phyloP scores from a whole-genome alignment of 2,797 vertebrate genomes.

The Lepidocolaptes lacrymiger region DNA sequence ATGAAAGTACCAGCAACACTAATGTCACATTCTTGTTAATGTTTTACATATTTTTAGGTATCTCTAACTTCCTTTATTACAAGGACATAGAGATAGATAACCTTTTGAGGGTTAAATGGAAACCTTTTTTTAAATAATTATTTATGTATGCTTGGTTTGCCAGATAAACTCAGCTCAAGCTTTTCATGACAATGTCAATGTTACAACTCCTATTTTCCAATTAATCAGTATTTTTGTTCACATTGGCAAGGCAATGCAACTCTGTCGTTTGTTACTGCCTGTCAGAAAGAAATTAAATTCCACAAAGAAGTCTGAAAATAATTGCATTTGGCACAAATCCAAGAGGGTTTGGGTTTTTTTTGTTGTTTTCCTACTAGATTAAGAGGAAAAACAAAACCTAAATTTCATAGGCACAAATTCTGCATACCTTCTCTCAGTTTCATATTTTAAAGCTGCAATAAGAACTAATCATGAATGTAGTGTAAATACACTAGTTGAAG shows the following conservation, averaged over 20 bases:
- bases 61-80: not conserved
- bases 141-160: not conserved
- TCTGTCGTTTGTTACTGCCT: not conserved
- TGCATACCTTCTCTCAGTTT: not conserved
- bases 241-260: not conserved
- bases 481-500: not conserved
- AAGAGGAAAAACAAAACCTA: not conserved
- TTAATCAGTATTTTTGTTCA: not conserved
- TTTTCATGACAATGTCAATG: not conserved
- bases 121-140: not conserved
- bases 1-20: not conserved
- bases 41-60: not conserved
- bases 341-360: not conserved
- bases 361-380: not conserved
- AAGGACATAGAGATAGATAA: not conserved
- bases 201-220: not conserved
- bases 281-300: not conserved
- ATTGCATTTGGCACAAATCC: not conserved
- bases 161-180: not conserved
- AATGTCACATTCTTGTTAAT: not conserved
- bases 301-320: not conserved
- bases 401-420: not conserved
- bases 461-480: not conserved
- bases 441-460: not conserved
- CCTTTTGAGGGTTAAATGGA: not conserved